These are phyloP conservation scores for Acanthosepion pharaonis DNA, from an alignment of 2,888 invertebrate genomes.

Conservation along the genomic window DNA sequence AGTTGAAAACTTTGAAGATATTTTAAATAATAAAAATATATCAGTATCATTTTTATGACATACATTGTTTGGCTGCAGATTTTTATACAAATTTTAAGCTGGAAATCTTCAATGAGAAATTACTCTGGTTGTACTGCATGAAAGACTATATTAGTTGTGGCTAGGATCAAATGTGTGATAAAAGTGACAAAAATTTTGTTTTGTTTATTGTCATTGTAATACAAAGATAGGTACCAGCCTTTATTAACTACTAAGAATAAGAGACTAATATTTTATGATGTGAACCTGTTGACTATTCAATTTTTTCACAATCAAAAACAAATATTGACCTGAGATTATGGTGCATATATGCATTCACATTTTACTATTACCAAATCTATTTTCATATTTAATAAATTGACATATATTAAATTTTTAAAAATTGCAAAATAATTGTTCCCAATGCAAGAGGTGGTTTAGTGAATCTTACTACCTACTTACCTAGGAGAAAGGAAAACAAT, in stretches of 20 bases:
- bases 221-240: background rate
- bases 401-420: too few relatives aligned
- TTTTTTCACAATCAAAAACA: background rate
- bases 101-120: background rate
- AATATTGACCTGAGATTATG: background rate
- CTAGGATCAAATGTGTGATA: background rate
- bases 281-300: background rate
- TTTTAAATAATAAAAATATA: background rate
- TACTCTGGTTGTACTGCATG: background rate
- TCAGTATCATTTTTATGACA: background rate
- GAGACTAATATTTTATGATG: background rate
- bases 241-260: background rate
- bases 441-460: too few relatives aligned
- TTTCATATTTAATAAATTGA: background rate
- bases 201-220: background rate
- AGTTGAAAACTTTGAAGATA: background rate
- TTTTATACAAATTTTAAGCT: background rate
- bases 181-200: background rate
- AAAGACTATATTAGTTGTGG: background rate
- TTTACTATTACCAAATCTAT: background rate
- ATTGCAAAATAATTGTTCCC: too few relatives aligned
- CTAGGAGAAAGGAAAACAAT: too few relatives aligned
- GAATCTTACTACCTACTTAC: too few relatives aligned
- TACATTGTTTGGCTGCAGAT: background rate
- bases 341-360: background rate